Evolutionary conservation across 2,113 vertebrate genomes (phyloP), one percentile per base, ranked within the genome.

Genomic region (Stigmatopora nigra): DNA sequence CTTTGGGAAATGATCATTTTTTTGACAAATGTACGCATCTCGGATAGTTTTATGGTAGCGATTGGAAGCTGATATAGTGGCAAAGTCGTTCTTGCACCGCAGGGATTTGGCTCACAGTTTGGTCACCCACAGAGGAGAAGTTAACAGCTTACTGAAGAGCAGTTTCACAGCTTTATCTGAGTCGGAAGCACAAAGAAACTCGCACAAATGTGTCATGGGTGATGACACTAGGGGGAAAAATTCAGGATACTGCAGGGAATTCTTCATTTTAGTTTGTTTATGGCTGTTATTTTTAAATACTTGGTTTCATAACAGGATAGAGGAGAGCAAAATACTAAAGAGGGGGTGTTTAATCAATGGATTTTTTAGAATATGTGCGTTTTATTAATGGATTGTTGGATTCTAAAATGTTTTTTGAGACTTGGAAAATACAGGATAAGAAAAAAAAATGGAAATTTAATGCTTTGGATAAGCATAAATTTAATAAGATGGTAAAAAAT

Each of bases 111-210:
- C 75, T 79, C 57, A 44, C 38, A 70, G 1, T 52, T 63, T 7
- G 70, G 78, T 73, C 77, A 73, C 75, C 79, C 82, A 78, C 83
- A 81, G 69, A 75, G 35, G n/a, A 44, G 44, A 44, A 61, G 10
- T 44, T 45, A 61, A 61, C 57, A 38, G 35, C 10, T 20, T 6
- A 44, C 15, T 60, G 17, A 13, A 17, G 57, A 41, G 73, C 82
- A 84, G 76, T 73, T 75, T 79, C 82, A 88, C 70, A 78, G 77
- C 25, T 31, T 31, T 3, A 31, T 31, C 25, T 31, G 1, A 83
- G 81, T 81, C 76, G 84, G 83, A 86, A 78, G 78, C 22, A 71
- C 52, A 53, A 53, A 75, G 76, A 80, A 45, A 70, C 66, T 71
- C 73, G 35, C 25, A 38, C 31, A 81, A 85, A 81, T 78, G 16